A percentile compares a stretch with the other conserved stretches of the same genome.
phyloP scores from a whole-genome alignment of 2,888 invertebrate genomes.

The Boloria euphrosyne region DNA sequence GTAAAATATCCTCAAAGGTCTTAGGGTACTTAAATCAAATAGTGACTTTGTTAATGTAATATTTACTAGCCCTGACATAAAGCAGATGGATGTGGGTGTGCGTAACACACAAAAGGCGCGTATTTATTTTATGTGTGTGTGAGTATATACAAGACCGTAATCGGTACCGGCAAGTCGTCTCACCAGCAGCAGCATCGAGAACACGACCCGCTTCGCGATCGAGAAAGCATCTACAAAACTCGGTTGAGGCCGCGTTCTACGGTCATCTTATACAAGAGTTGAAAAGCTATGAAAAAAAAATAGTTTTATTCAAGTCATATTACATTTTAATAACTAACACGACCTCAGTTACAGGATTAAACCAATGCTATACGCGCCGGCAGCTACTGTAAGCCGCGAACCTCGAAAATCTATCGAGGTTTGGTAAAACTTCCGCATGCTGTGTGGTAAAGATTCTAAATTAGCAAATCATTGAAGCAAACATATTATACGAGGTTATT shows the following conservation, averaged over 20 bases:
- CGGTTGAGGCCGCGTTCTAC: conserved; percentile 75
- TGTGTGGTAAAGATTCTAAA: conserved; percentile 31
- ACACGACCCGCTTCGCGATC: conserved; percentile 80
- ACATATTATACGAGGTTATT: conserved; percentile 20
- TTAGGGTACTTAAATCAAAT: conserved; percentile 11
- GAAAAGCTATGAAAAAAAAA: conserved; percentile 25
- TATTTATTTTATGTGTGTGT: conserved; percentile 52
- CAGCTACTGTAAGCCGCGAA: conserved; percentile 31
- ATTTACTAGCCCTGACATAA: conserved; percentile 66
- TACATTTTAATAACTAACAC: conserved; percentile 29
- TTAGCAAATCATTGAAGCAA: conserved; percentile 27
- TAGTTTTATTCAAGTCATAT: conserved; percentile 20
- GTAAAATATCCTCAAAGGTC: background rate
- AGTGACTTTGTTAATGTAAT: conserved; percentile 50
- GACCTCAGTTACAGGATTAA: conserved; percentile 42
- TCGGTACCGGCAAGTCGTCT: conserved; percentile 42
- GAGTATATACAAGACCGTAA: conserved; percentile 43
- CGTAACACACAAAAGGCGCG: conserved; percentile 44
- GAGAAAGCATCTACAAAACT: conserved; percentile 82
- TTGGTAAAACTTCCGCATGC: conserved; percentile 40
- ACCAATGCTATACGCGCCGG: conserved; percentile 37
- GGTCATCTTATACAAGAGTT: conserved; percentile 28
- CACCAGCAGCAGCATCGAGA: conserved; percentile 71
- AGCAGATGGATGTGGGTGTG: conserved; percentile 52
- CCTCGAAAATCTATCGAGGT: conserved; percentile 43